phyloP scores from a whole-genome alignment of 2,888 invertebrate genomes.

The Clanis bilineata region DNA sequence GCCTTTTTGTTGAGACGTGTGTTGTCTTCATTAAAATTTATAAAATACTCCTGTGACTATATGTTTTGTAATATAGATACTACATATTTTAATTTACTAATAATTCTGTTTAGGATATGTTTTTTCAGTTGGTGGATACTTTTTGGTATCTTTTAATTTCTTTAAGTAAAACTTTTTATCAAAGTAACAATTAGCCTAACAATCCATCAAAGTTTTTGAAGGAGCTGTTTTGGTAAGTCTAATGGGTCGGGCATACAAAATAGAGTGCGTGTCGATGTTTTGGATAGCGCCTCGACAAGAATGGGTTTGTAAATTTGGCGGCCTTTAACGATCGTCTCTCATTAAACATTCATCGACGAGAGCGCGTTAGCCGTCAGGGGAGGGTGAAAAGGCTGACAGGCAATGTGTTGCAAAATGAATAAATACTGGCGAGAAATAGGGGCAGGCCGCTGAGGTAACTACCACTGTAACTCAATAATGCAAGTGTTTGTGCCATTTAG shows the following conservation, averaged over 20 bases:
- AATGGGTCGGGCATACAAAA: constrained; percentile 4
- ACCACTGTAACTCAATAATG: constrained; percentile 70
- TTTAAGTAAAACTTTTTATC: not conserved
- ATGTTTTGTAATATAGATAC: not conserved
- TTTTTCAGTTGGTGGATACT: not conserved
- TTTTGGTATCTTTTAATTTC: not conserved
- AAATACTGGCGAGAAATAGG: constrained; percentile 79
- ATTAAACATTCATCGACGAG: constrained; percentile 74
- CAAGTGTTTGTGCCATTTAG: constrained; percentile 43
- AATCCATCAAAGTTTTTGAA: not conserved
- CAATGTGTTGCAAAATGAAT: constrained; percentile 81
- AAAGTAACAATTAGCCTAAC: not conserved
- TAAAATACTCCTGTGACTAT: not conserved
- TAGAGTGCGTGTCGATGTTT: constrained; percentile 66
- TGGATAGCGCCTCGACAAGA: constrained; percentile 64
- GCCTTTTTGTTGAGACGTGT: constrained; percentile 50
- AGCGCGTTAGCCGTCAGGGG: constrained; percentile 62
- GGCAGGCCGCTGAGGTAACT: constrained; percentile 75
- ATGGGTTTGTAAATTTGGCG: constrained; percentile 69
- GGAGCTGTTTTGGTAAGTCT: not conserved
- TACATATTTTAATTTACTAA: no score
- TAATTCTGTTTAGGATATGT: no score
- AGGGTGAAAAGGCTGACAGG: constrained; percentile 73
- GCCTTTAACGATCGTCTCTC: constrained; percentile 72
- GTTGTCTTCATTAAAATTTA: constrained; percentile 19